Percentiles rank a stretch among this genome's conserved stretches.
These are phyloP conservation scores for Heliconius ethilla DNA, from an alignment of 2,888 invertebrate genomes.

Conservation along the genomic window DNA sequence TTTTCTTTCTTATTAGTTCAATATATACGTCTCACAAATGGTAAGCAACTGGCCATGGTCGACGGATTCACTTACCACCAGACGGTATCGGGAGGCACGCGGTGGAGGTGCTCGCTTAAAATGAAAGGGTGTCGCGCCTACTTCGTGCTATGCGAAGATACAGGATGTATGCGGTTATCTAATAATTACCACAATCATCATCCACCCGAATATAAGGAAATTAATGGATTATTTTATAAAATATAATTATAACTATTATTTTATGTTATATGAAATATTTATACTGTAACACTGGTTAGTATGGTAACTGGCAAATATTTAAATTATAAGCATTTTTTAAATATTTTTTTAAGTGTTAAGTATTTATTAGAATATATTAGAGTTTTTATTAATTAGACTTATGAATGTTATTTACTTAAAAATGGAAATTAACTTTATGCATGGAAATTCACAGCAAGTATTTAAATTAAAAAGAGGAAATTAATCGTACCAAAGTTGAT, in stretches of 20 bases:
- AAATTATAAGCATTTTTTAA: too few relatives aligned
- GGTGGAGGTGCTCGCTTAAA: constrained; percentile 44
- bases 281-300: too few relatives aligned
- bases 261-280: neutral
- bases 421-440: neutral
- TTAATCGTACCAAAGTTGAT: neutral
- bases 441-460: neutral
- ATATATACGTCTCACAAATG: constrained; percentile 40
- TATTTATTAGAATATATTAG: too few relatives aligned
- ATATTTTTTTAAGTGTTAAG: too few relatives aligned
- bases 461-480: neutral
- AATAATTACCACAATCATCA: constrained; percentile 35
- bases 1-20: constrained; percentile 40
- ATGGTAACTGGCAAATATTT: too few relatives aligned
- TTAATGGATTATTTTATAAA: constrained; percentile 39
- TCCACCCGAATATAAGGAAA: constrained; percentile 38
- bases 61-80: constrained; percentile 43
- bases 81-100: constrained; percentile 32
- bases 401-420: neutral
- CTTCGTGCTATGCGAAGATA: constrained; percentile 37
- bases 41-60: constrained; percentile 41
- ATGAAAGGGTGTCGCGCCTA: constrained; percentile 40
- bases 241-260: constrained; percentile 20
- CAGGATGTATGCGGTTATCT: neutral
- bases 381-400: neutral